These are phyloP conservation scores for Dynastes tityus DNA, from an alignment of 2,888 invertebrate genomes.

Conservation along the genomic window DNA sequence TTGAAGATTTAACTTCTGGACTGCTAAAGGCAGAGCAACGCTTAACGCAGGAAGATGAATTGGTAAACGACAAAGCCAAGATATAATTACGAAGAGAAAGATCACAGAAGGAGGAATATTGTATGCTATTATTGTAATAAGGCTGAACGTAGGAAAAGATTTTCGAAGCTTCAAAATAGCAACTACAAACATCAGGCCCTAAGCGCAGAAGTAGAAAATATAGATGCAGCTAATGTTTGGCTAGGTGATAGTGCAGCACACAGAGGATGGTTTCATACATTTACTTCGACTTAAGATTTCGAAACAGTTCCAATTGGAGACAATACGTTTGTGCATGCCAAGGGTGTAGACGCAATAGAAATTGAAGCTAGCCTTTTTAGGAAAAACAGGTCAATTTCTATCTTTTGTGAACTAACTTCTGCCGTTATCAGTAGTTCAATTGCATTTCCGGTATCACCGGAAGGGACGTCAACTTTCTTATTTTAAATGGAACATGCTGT, in stretches of 20 bases:
- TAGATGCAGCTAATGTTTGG: background rate
- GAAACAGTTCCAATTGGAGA: too few relatives aligned
- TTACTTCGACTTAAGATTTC: too few relatives aligned
- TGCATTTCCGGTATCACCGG: too few relatives aligned
- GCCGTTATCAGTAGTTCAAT: too few relatives aligned
- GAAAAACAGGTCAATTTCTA: too few relatives aligned
- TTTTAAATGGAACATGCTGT: too few relatives aligned
- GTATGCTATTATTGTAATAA: background rate
- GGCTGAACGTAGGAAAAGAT: constrained; percentile 4
- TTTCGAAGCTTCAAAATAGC: background rate
- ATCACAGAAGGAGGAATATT: background rate
- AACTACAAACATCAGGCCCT: background rate
- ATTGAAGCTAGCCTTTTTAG: too few relatives aligned
- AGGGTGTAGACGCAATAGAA: too few relatives aligned
- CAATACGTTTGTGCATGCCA: too few relatives aligned
- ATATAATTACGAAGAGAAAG: background rate
- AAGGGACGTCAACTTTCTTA: too few relatives aligned
- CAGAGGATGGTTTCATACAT: too few relatives aligned
- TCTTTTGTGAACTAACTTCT: too few relatives aligned
- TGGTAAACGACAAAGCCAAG: background rate
- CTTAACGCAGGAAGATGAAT: constrained; percentile 3
- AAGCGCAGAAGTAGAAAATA: constrained; percentile 23
- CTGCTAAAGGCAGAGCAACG: constrained; percentile 52
- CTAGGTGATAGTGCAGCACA: constrained; percentile 25
- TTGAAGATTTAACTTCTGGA: constrained; percentile 48